phyloP scores from a whole-genome alignment of 2,797 vertebrate genomes.

The Pogonophryne albipinna region DNA sequence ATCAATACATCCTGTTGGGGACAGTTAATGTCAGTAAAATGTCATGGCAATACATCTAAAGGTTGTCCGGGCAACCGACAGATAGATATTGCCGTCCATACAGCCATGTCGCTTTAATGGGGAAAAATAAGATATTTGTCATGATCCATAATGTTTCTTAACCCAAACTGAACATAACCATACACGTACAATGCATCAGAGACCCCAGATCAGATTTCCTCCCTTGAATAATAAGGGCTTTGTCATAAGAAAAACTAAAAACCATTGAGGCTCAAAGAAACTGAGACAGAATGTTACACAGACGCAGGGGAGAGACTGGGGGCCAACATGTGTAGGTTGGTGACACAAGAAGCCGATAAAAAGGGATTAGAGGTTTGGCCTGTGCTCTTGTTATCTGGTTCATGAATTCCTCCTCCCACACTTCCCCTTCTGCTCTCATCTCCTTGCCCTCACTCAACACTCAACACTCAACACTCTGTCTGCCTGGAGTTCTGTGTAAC shows the following conservation, averaged over 20 bases:
- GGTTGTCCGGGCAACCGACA: no score
- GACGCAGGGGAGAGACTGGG: not conserved
- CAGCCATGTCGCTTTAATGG: no score
- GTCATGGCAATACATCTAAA: no score
- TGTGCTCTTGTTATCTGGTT: conserved; percentile 39
- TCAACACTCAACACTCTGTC: conserved; percentile 17
- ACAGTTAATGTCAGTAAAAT: not conserved
- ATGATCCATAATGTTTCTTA: not conserved
- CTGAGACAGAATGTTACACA: conserved; percentile 16
- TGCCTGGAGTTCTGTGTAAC: not conserved
- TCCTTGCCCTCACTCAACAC: conserved; percentile 19
- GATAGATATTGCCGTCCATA: no score
- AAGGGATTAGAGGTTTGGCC: conserved; percentile 51
- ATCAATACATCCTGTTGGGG: not conserved
- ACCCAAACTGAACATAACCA: not conserved
- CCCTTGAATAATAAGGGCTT: not conserved
- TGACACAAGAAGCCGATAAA: conserved; percentile 36
- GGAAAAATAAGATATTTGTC: not conserved
- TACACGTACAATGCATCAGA: not conserved
- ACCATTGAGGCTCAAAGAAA: conserved; percentile 10
- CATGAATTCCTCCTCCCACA: conserved; percentile 53
- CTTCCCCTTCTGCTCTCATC: conserved; percentile 29
- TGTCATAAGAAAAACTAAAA: conserved; percentile 12
- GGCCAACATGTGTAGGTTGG: conserved; percentile 22
- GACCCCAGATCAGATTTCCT: not conserved